Conservation (phyloP, 1,140 invertebrate species). For the Drosophila dunni region DNA sequence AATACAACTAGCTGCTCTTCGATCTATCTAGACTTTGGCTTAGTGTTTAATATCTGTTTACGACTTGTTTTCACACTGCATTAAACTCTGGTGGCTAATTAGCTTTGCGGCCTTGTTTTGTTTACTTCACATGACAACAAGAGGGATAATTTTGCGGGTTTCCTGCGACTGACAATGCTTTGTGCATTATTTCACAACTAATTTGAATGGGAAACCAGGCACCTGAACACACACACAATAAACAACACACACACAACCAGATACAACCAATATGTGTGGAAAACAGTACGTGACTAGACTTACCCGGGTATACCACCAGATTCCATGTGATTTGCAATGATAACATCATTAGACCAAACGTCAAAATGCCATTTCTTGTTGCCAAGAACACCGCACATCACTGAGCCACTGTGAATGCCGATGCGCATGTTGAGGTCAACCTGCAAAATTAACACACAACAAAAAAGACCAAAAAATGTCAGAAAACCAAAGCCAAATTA, state of each 20-base stretch:
- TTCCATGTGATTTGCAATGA: conserved; percentile 98
- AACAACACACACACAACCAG: background rate
- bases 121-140: conserved; percentile 9
- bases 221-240: background rate
- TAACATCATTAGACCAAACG: conserved; percentile 99
- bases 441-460: conserved; percentile 84
- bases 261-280: background rate
- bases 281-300: conserved; percentile 67
- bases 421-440: conserved; percentile 98
- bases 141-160: conserved; percentile 13
- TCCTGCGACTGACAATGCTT: conserved; percentile 26
- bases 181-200: conserved; percentile 43
- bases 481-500: conserved; percentile 24
- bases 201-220: conserved; percentile 18
- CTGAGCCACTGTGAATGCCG: conserved; percentile 97
- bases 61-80: background rate
- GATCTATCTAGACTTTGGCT: background rate
- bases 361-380: conserved; percentile 99
- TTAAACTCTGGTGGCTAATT: conserved; percentile 3
- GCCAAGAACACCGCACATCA: conserved; percentile 96
- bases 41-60: background rate
- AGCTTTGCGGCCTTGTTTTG: conserved; percentile 5
- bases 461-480: conserved; percentile 8
- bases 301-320: conserved; percentile 97
- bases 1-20: background rate